phyloP scores from a whole-genome alignment of 2,113 vertebrate species.

The Phaethornis superciliosus region DNA sequence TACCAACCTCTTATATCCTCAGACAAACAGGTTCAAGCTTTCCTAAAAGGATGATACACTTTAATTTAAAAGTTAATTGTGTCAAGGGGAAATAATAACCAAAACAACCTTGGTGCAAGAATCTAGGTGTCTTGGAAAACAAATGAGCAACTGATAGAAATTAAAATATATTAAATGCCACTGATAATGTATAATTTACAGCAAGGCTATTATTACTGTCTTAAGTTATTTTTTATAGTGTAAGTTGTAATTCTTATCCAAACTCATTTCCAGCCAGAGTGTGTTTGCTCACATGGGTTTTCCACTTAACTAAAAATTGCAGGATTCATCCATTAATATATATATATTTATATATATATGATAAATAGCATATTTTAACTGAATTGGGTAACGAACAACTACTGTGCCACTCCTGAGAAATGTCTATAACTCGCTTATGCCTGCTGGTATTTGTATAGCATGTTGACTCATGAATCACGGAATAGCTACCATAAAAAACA shows the following conservation, averaged over 20 bases:
- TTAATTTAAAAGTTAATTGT: neutral
- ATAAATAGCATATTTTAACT: conserved; percentile 64
- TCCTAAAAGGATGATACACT: neutral
- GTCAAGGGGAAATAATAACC: neutral
- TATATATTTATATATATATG: neutral
- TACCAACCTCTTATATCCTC: neutral
- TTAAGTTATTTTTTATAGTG: neutral
- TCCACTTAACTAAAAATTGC: conserved; percentile 47
- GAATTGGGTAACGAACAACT: conserved; percentile 58
- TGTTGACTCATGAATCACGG: conserved; percentile 69
- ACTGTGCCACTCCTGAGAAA: conserved; percentile 55
- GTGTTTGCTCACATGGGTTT: neutral
- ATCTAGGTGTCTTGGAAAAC: neutral
- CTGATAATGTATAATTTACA: conserved; percentile 17
- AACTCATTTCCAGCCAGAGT: conserved; percentile 14
- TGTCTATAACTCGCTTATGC: conserved; percentile 65
- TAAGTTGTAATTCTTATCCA: conserved; percentile 44
- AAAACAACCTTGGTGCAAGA: neutral
- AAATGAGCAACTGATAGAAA: conserved; percentile 10
- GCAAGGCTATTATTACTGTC: neutral
- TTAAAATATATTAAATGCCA: conserved; percentile 15
- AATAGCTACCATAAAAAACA: conserved; percentile 30
- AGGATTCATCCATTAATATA: conserved; percentile 14
- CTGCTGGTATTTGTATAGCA: conserved; percentile 64
- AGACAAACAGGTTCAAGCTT: neutral